Base-by-base conservation (phyloP, 1,140 invertebrate species). In the Metaphire vulgaris region DNA sequence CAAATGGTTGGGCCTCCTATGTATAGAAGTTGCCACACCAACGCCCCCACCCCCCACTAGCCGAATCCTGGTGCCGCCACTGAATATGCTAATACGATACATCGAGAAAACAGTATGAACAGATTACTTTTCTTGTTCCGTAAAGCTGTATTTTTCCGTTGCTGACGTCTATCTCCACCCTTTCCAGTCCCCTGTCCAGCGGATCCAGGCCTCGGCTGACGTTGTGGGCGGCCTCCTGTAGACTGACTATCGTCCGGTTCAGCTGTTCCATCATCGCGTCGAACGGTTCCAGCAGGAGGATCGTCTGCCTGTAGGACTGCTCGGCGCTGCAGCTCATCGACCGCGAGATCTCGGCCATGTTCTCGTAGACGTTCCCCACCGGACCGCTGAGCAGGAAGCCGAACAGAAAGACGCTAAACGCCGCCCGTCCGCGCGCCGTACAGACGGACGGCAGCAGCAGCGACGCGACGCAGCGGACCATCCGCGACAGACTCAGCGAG, bases 261-360 rank as follows among this genome's bases (percentile, higher is more conserved):
- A 78, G 67, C 16, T 78, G 77, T 15, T 30, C 28, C 77, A 78
- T 78, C 77, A 78, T 78, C 33, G 34, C 73, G 30, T 78, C 77
- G 69, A 74, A 78, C 28, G 77, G 77, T 33, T 69, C 41, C 14
- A 78, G 68, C 32, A 78, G 69, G 14, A 78, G 29, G 65, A 74
- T 66, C 34, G 34, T 74, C 73, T 78, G 77, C 21, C 69, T 68
- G 73, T 69, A 78, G 29, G 74, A 75, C 73, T 75, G 77, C 41
- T 74, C 73, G 14, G 72, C 72, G 56, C 66, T 70, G 31, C 77
- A 78, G 15, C n/a, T 30, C 77, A 78, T 75, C 30, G 73, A 78
- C 72, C 72, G 32, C 31, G 77, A 78, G 33, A 78, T 65, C 34
- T 78, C 77, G 30, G 68, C 28, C 72, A 78, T 74, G 41, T 75